Conservation (phyloP, 2,113 vertebrate genomes). For the Gobio gobio region DNA sequence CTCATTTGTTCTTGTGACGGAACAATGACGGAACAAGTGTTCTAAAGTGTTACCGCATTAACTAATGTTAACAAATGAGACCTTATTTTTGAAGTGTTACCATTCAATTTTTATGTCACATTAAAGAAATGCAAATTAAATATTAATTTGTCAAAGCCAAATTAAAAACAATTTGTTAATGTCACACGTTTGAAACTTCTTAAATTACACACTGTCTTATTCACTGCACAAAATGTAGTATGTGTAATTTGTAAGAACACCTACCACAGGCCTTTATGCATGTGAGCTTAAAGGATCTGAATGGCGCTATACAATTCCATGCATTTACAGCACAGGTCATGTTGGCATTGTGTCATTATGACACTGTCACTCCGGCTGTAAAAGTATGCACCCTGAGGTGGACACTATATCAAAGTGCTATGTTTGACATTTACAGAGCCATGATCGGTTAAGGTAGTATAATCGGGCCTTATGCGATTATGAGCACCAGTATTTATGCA, state of each 20-base stretch:
- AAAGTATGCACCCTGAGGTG: slow-evolving; percentile 69
- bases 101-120: too few relatives aligned
- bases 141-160: too few relatives aligned
- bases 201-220: neutral
- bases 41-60: too few relatives aligned
- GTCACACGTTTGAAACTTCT: neutral
- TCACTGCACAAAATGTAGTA: slow-evolving; percentile 6
- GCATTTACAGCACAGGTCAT: slow-evolving; percentile 61
- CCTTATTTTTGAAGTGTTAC: too few relatives aligned
- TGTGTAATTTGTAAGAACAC: slow-evolving; percentile 6
- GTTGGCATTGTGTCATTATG: slow-evolving; percentile 72
- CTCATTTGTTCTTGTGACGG: too few relatives aligned
- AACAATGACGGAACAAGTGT: too few relatives aligned
- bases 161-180: neutral
- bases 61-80: too few relatives aligned
- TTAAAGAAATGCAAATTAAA: too few relatives aligned
- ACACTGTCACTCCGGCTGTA: slow-evolving; percentile 69
- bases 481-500: slow-evolving; percentile 70
- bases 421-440: slow-evolving; percentile 76
- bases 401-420: slow-evolving; percentile 72
- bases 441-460: slow-evolving; percentile 48
- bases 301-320: slow-evolving; percentile 47
- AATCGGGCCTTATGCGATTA: slow-evolving; percentile 65
- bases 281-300: slow-evolving; percentile 24
- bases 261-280: neutral